phyloP scores from a whole-genome alignment of 2,797 vertebrate species.

The Pangasius krempfi region DNA sequence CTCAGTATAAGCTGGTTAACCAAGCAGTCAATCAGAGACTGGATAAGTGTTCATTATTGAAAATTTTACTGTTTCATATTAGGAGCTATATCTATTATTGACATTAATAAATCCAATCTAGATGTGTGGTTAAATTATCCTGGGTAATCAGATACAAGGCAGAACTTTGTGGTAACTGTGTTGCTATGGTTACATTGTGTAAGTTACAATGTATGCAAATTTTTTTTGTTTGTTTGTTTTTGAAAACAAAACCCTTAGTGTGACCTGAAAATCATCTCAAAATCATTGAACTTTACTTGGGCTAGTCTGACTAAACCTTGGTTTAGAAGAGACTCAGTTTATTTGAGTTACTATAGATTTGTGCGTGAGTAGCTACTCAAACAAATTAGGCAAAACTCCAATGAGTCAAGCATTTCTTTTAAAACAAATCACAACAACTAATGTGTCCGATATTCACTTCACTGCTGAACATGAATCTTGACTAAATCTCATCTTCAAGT shows the following conservation, averaged over 20 bases:
- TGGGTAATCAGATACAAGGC: background rate
- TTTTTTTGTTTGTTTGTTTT: background rate
- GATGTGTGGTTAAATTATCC: background rate
- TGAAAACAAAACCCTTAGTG: background rate
- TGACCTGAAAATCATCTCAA: background rate
- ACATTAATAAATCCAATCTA: background rate
- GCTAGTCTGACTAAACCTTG: too few relatives aligned
- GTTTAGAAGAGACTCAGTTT: background rate
- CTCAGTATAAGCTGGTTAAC: background rate
- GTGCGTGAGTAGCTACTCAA: background rate
- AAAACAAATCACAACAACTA: background rate
- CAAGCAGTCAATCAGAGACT: background rate
- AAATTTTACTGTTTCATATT: background rate
- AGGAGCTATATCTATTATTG: background rate
- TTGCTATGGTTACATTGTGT: background rate
- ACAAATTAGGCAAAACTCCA: background rate
- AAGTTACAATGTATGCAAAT: background rate
- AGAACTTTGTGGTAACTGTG: background rate
- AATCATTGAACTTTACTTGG: background rate
- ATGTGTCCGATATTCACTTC: background rate
- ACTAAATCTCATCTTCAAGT: background rate
- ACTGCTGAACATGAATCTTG: background rate
- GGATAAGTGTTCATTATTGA: background rate
- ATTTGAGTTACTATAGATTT: background rate
- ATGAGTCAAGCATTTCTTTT: background rate